Evolutionary conservation across 1,140 invertebrate genomes (phyloP), one percentile per base, ranked within the genome.

Genomic region (Papilio helenus): DNA sequence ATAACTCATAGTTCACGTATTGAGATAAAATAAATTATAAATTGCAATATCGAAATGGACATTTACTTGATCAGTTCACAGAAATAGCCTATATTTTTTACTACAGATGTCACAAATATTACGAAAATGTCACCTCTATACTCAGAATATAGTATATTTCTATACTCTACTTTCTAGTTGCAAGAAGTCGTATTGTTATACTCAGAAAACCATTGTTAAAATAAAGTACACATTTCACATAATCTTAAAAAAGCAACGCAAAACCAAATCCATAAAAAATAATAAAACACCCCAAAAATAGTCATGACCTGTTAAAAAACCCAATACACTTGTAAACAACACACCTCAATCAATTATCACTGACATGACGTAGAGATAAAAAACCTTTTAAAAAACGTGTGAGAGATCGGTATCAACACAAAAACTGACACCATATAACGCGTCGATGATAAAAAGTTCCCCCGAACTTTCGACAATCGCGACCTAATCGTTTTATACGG

Each of bases 21-120:
- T 88, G 87, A 89, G 86, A 92, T 89, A 88, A 88, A 89, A 94
- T 92, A 94, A 93, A 94, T 92, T 92, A 91, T 89, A 89, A 90
- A 89, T 88, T 91, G 85, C 80, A 79, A 29, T 88, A 86, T 83
- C 76, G 79, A 87, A 86, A 83, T 80, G 79, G 79, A 82, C 49
- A 81, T 44, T 71, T 76, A 51, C 77, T 80, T 65, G 68, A 51
- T 72, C 39, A 44, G 12, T 74, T 42, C 72, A 10, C 3, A 26
- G 14, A 51, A 51, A 23, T 49, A 2, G 72, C 46, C 42, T 12
- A 51, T 49, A 74, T 51, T 26, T 51, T 49, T 29, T 68, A 29
- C 4, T 68, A 61, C 5, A 1, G 58, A 51, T 51, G 5, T 4
- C 49, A 39, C 34, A 39, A 39, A 8, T 39, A 8, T 39, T 34